These are phyloP conservation scores for Neogobius melanostomus DNA, from an alignment of 2,113 vertebrate species.

Conservation along the genomic window DNA sequence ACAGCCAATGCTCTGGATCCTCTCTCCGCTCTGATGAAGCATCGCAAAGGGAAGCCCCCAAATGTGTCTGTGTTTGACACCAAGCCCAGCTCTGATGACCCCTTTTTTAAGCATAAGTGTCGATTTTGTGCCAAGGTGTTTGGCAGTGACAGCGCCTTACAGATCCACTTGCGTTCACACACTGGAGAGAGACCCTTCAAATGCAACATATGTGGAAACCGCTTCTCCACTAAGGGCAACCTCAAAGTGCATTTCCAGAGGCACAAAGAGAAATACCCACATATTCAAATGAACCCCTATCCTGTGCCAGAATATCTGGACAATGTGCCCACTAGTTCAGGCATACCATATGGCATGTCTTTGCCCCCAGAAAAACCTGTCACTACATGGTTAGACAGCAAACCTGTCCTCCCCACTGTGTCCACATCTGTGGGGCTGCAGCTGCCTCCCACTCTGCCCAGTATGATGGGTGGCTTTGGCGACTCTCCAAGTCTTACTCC, in stretches of 20 bases:
- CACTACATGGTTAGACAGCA: conserved; percentile 97
- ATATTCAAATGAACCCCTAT: conserved; percentile 99
- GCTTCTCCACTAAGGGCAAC: conserved; percentile 99
- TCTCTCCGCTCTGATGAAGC: conserved; percentile 96
- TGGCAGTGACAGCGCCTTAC: conserved; percentile 96
- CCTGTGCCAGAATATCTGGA: conserved; percentile 99
- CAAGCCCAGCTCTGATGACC: conserved; percentile 93
- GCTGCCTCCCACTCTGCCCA: conserved; percentile 87
- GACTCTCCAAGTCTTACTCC: conserved; percentile 93
- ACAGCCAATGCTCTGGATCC: conserved; percentile 96
- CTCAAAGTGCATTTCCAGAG: conserved; percentile 99
- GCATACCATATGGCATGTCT: conserved; percentile 98
- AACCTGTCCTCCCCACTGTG: conserved; percentile 88
- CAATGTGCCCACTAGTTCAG: conserved; percentile 96
- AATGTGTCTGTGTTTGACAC: conserved; percentile 97
- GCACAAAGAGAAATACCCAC: conserved; percentile 99
- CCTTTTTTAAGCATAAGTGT: conserved; percentile 99
- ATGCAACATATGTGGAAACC: conserved; percentile 98
- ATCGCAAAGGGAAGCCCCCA: conserved; percentile 96
- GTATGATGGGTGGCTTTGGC: conserved; percentile 80
- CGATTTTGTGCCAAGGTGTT: conserved; percentile 99
- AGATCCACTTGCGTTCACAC: conserved; percentile 98
- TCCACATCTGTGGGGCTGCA: conserved; percentile 89
- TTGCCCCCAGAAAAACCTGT: conserved; percentile 96
- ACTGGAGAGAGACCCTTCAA: conserved; percentile 98